These are phyloP conservation scores for Globicephala melas DNA, from an alignment of 2,113 vertebrate species.

Conservation along the genomic window DNA sequence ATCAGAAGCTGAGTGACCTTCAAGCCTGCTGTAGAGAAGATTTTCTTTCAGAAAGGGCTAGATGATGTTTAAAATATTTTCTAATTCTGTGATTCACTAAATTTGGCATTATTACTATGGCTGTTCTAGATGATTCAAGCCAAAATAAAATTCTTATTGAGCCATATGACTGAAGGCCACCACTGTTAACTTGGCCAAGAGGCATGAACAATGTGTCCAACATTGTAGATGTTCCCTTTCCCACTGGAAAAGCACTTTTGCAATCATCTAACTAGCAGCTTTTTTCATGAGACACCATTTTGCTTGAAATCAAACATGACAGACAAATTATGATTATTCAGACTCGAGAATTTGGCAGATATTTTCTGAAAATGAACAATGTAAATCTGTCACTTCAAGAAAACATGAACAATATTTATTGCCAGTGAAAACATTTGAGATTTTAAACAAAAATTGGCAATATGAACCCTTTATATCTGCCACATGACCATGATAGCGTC, in stretches of 20 bases:
- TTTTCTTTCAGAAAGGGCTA: background rate
- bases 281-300: background rate
- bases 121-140: background rate
- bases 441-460: constrained; percentile 29
- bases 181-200: background rate
- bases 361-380: background rate
- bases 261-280: background rate
- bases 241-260: background rate
- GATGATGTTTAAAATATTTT: constrained; percentile 36
- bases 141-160: background rate
- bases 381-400: constrained; percentile 18
- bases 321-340: constrained; percentile 19
- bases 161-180: background rate
- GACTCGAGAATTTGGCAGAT: background rate
- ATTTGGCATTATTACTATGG: background rate
- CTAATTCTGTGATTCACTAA: background rate
- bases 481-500: background rate
- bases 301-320: background rate
- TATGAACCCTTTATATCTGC: background rate
- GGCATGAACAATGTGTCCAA: background rate
- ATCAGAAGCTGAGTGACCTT: constrained; percentile 41
- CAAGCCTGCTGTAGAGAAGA: background rate
- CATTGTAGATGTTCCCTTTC: background rate
- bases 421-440: background rate
- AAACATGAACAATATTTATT: background rate